Conservation (phyloP, 2,113 vertebrate genomes). For the Rutilus rutilus region DNA sequence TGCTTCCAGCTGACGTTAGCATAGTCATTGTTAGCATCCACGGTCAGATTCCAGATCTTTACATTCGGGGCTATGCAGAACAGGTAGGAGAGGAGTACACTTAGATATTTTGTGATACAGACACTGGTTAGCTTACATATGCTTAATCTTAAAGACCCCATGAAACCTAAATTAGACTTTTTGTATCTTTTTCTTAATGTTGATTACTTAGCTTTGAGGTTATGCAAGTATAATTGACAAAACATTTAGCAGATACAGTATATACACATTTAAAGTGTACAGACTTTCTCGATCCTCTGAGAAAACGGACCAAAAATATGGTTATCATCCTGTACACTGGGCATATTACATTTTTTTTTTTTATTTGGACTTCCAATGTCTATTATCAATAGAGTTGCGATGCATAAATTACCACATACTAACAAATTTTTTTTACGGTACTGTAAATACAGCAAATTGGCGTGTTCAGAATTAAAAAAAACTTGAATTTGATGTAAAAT, state of each 20-base stretch:
- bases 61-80: slow-evolving; percentile 83
- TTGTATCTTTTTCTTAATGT: not conserved
- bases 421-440: too few species aligned
- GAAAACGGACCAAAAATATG: not conserved
- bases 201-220: not conserved
- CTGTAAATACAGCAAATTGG: too few species aligned
- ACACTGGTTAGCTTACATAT: slow-evolving; percentile 10
- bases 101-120: slow-evolving; percentile 14
- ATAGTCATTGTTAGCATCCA: slow-evolving; percentile 96
- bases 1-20: slow-evolving; percentile 98
- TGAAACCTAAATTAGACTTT: slow-evolving; percentile 6
- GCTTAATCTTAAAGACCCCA: slow-evolving; percentile 16
- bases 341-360: too few species aligned
- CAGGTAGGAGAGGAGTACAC: slow-evolving; percentile 81
- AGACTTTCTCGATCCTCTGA: not conserved
- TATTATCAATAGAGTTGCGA: not conserved
- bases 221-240: not conserved
- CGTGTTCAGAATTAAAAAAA: not conserved
- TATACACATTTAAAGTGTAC: too few species aligned
- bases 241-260: not conserved
- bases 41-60: slow-evolving; percentile 94
- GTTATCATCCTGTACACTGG: not conserved
- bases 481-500: not conserved
- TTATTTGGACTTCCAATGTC: too few species aligned
- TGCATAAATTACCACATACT: not conserved